A percentile compares a stretch with the other conserved stretches of the same genome.
These are phyloP conservation scores for Phodopus roborovskii DNA, from an alignment of 2,113 vertebrate species.

Conservation along the genomic window DNA sequence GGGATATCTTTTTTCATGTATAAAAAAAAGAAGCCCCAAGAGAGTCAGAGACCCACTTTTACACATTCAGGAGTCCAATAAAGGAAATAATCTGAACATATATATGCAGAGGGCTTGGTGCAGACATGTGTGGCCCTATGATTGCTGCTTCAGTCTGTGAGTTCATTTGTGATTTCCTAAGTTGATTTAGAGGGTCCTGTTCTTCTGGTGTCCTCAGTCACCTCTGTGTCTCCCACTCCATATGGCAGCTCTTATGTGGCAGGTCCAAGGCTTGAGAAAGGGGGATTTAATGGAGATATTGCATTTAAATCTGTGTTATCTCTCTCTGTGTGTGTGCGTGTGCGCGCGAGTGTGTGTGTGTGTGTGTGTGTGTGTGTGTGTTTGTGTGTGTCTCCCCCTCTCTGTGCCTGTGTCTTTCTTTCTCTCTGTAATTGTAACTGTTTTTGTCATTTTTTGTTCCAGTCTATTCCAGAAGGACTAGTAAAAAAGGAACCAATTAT, in stretches of 20 bases:
- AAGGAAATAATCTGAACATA: neutral
- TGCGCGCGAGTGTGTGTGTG: no score
- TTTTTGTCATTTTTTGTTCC: neutral
- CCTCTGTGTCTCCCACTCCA: neutral
- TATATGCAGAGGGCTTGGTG: neutral
- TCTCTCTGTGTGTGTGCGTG: no score
- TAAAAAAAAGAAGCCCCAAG: neutral
- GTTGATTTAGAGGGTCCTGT: neutral
- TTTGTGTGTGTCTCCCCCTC: no score
- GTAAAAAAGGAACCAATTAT: neutral
- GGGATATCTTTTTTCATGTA: neutral
- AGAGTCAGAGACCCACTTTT: neutral
- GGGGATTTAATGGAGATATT: neutral
- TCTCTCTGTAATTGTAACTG: no score
- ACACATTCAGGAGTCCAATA: neutral
- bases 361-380: no score
- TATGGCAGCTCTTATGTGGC: neutral
- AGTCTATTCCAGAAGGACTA: neutral
- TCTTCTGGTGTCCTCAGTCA: neutral
- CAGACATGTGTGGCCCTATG: neutral
- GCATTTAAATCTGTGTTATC: neutral
- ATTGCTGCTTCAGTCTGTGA: neutral
- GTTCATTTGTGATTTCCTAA: neutral
- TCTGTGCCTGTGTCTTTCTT: fast-evolving
- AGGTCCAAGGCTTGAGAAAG: no score